phyloP scores from a whole-genome alignment of 2,113 vertebrate genomes.

The Camelus bactrianus region DNA sequence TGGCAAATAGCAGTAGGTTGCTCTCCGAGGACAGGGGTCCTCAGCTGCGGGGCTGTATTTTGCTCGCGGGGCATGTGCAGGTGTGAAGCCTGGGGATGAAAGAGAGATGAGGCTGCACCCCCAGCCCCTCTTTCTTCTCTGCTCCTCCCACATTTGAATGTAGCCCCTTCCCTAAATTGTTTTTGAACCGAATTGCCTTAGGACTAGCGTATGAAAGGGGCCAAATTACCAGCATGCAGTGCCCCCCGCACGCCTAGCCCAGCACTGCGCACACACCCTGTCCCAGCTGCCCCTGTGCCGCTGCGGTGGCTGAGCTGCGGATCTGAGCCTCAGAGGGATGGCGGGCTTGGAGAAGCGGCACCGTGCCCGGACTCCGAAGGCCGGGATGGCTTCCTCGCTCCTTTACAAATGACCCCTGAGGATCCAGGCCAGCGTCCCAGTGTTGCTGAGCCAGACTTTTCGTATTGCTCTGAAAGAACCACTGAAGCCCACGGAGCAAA shows the following conservation, averaged over 20 bases:
- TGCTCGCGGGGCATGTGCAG: neutral
- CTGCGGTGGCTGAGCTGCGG: fast-evolving
- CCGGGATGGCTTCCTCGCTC: too few relatives aligned
- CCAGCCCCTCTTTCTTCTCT: neutral
- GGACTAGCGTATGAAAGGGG: neutral
- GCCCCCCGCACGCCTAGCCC: neutral
- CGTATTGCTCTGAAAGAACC: neutral
- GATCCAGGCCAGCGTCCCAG: neutral
- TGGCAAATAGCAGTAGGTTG: neutral
- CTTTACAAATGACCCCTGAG: neutral
- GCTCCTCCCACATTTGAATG: neutral
- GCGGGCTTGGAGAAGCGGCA: neutral
- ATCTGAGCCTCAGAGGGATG: neutral
- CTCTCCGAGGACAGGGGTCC: neutral
- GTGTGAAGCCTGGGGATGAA: neutral
- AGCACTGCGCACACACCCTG: fast-evolving
- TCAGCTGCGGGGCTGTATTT: neutral
- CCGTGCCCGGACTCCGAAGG: neutral
- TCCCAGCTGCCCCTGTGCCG: neutral
- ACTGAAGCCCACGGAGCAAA: neutral
- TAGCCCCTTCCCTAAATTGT: neutral
- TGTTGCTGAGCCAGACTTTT: neutral
- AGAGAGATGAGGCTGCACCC: neutral
- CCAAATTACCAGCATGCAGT: neutral
- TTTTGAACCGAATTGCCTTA: neutral